A percentile compares a stretch with the other conserved stretches of the same genome.
These are phyloP conservation scores for Oncorhynchus nerka DNA, from an alignment of 2,113 vertebrate genomes.

Conservation along the genomic window DNA sequence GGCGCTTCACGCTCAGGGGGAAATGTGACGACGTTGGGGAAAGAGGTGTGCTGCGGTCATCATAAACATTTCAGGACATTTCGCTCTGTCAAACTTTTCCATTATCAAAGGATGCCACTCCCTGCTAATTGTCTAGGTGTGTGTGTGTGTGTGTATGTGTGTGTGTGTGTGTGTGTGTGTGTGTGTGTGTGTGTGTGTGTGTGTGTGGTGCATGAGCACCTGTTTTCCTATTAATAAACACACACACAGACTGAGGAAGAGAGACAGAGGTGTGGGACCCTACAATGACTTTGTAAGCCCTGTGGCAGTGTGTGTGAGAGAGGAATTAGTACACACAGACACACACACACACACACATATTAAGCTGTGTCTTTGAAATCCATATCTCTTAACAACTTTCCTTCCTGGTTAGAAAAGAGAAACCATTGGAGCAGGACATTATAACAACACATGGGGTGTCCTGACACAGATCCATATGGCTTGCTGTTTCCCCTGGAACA, in stretches of 20 bases:
- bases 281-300: no score
- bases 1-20: neutral
- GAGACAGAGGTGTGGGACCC: no score
- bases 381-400: neutral
- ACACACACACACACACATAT: neutral
- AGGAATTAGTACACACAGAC: no score
- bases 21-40: neutral
- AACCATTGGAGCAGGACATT: no score
- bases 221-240: no score
- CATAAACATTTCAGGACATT: neutral
- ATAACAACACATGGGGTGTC: no score
- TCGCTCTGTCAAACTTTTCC: neutral
- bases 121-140: neutral
- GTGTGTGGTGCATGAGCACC: neutral
- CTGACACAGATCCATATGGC: neutral
- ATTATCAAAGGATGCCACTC: neutral
- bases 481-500: neutral
- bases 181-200: no score
- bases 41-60: neutral
- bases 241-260: no score
- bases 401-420: no score
- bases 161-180: neutral
- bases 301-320: no score
- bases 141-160: neutral
- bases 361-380: neutral